These are phyloP conservation scores for Actinia equina DNA, from an alignment of 64 coral and sea anemone species.

Conservation along the genomic window DNA sequence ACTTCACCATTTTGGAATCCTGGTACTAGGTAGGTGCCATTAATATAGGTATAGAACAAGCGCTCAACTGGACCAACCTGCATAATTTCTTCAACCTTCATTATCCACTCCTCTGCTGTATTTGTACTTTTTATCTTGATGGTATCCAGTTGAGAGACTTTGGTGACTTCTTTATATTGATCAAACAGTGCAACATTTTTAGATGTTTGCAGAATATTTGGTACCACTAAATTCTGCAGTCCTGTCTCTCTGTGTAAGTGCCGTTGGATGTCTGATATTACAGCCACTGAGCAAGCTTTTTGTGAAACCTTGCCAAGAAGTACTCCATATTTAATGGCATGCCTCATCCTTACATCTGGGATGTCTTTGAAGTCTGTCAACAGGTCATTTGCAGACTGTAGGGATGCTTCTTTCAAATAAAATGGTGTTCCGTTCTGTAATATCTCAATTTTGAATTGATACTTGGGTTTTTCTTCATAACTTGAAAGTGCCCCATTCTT, in stretches of 20 bases:
- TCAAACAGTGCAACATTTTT: slow-evolving; percentile 20
- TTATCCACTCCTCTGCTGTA: slow-evolving; percentile 43
- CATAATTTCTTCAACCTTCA: slow-evolving; percentile 34
- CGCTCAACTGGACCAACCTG: slow-evolving; percentile 36
- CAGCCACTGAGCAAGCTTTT: not conserved
- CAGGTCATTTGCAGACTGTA: too few relatives aligned
- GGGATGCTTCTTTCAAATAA: too few relatives aligned
- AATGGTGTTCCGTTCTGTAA: not conserved
- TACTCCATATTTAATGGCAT: too few relatives aligned
- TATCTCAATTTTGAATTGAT: not conserved
- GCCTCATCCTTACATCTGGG: too few relatives aligned
- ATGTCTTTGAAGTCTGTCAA: too few relatives aligned
- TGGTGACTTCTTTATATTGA: slow-evolving; percentile 7
- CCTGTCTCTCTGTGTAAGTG: not conserved
- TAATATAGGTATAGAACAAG: slow-evolving; percentile 29
- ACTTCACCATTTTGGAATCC: slow-evolving; percentile 35
- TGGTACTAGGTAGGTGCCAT: slow-evolving; percentile 52
- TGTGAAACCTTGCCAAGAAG: not conserved
- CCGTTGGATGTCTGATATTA: slow-evolving; percentile 7
- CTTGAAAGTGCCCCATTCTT: slow-evolving; percentile 5
- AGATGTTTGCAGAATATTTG: not conserved
- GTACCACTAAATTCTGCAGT: not conserved
- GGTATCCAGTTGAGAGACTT: not conserved
- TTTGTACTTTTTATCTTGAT: slow-evolving; percentile 35
- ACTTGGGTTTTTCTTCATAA: slow-evolving; percentile 9